phyloP scores from a whole-genome alignment of 2,888 invertebrate species.

The Cerastis leucographa region DNA sequence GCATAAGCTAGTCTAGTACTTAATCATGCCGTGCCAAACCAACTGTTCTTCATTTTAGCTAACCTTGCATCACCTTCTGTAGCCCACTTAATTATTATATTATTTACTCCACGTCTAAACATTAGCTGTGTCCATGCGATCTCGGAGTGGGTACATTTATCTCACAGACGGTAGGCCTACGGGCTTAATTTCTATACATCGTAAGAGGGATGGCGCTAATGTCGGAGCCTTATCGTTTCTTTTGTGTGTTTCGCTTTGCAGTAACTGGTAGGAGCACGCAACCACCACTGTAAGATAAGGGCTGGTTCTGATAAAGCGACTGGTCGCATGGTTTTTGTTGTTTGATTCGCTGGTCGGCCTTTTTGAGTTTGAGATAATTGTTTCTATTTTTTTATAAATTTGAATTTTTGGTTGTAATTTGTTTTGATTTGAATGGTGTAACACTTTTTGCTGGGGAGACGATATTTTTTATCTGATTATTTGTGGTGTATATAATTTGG shows the following conservation, averaged over 20 bases:
- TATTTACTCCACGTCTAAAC: constrained; percentile 50
- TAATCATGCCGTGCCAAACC: not conserved
- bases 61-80: constrained; percentile 36
- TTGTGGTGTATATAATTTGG: not conserved
- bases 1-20: not conserved
- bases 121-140: constrained; percentile 64
- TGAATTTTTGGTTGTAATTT: not conserved
- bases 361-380: not conserved
- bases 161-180: constrained; percentile 63
- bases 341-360: not conserved
- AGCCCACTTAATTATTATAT: constrained; percentile 59
- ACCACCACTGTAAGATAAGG: constrained; percentile 62
- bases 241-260: constrained; percentile 79
- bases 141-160: constrained; percentile 68
- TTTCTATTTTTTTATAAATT: not conserved
- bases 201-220: constrained; percentile 76
- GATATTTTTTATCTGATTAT: not conserved
- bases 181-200: constrained; percentile 79
- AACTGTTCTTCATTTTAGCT: not conserved
- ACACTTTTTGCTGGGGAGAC: not conserved
- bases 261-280: constrained; percentile 76
- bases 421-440: not conserved
- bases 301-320: constrained; percentile 40
- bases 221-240: constrained; percentile 78
- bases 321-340: constrained; percentile 16